Percentiles rank a stretch among this genome's conserved stretches.
Evolutionary conservation across 1,140 invertebrate species (phyloP).

Genomic region (Macrocentrus cingulum): DNA sequence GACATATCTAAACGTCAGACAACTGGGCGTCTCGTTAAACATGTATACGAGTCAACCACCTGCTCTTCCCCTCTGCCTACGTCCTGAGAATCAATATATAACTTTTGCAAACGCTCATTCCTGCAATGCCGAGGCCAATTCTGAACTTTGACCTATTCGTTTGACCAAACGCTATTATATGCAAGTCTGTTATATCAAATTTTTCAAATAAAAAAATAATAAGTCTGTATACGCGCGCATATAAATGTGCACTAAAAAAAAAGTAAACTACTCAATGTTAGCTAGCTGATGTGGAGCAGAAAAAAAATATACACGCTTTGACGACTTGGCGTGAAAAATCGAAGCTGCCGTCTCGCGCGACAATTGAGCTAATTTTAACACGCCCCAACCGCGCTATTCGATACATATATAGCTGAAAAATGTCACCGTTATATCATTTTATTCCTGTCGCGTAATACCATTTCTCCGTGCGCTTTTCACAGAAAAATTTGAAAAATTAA

Average conservation of each 20-base stretch:
- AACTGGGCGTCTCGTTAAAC: slow-evolving; percentile 21
- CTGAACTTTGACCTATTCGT: slow-evolving; percentile 17
- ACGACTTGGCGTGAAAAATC: slow-evolving; percentile 21
- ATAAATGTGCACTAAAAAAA: slow-evolving; percentile 14
- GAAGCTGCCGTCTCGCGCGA: slow-evolving; percentile 15
- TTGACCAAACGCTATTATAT: slow-evolving; percentile 17
- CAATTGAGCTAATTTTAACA: slow-evolving; percentile 27
- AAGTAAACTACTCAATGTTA: slow-evolving; percentile 10
- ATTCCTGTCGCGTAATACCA: too few species aligned
- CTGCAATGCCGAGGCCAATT: slow-evolving; percentile 3
- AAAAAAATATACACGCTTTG: slow-evolving; percentile 1
- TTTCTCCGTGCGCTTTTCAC: too few species aligned
- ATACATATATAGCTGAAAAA: too few species aligned
- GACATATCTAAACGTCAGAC: slow-evolving; percentile 20
- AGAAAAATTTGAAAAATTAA: too few species aligned
- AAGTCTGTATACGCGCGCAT: background rate
- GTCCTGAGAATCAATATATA: slow-evolving; percentile 10
- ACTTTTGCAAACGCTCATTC: background rate
- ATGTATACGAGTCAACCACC: slow-evolving; percentile 11
- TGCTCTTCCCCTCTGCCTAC: background rate
- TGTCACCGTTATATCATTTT: too few species aligned
- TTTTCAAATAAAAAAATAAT: background rate
- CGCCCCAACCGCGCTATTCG: slow-evolving; percentile 4
- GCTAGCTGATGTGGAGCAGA: slow-evolving; percentile 4
- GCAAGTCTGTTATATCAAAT: slow-evolving; percentile 15